Evolutionary conservation across 2,888 invertebrate genomes (phyloP).

Genomic region (Lasius fuliginosus): DNA sequence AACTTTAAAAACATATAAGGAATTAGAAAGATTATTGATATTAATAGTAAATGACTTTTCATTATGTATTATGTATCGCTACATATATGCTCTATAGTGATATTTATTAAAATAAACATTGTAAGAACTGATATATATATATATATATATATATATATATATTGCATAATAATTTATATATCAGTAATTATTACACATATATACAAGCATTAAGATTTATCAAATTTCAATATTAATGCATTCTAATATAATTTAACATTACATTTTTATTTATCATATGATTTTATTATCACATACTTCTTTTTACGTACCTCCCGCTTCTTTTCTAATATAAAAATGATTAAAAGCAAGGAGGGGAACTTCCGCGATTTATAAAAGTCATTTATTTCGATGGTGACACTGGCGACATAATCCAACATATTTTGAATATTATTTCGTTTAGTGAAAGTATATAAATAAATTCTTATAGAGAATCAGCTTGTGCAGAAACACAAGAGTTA

Average conservation of each 20-base stretch:
- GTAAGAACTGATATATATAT: constrained; percentile 72
- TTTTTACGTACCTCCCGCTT: not conserved
- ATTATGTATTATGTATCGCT: constrained; percentile 80
- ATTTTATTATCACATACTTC: not conserved
- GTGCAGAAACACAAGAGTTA: constrained; percentile 3
- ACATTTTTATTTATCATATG: not conserved
- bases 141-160: constrained; percentile 62
- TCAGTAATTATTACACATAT: not conserved
- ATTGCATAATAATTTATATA: constrained; percentile 62
- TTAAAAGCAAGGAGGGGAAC: constrained; percentile 35
- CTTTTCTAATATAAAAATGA: not conserved
- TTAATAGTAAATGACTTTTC: constrained; percentile 73
- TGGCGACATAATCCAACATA: constrained; percentile 8
- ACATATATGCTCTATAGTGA: constrained; percentile 77
- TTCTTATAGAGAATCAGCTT: constrained; percentile 18
- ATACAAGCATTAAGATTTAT: constrained; percentile 1
- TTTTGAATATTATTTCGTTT: constrained; percentile 17
- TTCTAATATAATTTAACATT: not conserved
- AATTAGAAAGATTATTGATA: constrained; percentile 59
- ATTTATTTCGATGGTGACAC: constrained; percentile 10
- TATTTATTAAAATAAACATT: constrained; percentile 82
- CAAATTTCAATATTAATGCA: not conserved
- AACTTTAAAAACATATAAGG: constrained; percentile 38
- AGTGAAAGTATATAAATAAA: not conserved
- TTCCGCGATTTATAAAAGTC: not conserved